Conservation (phyloP, 2,113 vertebrate species). For the Oryzias javanicus region DNA sequence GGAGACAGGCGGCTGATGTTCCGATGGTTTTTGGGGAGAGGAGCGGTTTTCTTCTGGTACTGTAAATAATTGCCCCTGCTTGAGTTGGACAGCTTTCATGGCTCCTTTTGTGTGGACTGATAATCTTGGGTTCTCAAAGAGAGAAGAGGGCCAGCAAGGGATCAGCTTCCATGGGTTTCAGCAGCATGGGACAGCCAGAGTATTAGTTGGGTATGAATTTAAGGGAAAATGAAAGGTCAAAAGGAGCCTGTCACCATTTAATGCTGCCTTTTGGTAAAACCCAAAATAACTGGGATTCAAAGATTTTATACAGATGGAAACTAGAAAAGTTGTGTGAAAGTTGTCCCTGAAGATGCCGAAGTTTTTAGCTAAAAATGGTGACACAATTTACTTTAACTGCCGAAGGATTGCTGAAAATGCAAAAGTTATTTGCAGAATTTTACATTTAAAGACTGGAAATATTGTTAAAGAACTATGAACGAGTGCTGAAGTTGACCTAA, state of each 20-base stretch:
- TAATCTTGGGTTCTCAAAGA: conserved; percentile 71
- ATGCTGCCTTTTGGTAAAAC: conserved; percentile 47
- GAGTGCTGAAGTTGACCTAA: no score
- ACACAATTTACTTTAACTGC: no score
- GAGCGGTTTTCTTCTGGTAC: conserved; percentile 68
- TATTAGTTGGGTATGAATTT: conserved; percentile 67
- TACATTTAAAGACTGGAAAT: no score
- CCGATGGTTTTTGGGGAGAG: conserved; percentile 29
- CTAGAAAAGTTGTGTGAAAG: no score
- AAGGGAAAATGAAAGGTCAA: conserved; percentile 63
- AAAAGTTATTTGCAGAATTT: no score
- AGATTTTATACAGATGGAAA: no score
- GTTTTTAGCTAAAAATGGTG: no score
- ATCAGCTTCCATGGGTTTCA: conserved; percentile 61
- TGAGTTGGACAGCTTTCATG: conserved; percentile 74
- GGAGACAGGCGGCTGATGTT: conserved; percentile 55
- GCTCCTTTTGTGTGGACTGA: conserved; percentile 71
- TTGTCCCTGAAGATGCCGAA: no score
- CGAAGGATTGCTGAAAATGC: no score
- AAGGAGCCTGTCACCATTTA: conserved; percentile 59
- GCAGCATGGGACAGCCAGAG: conserved; percentile 68
- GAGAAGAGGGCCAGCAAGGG: conserved; percentile 49
- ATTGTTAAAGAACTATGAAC: no score
- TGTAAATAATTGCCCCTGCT: conserved; percentile 77
- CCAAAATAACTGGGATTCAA: no score